Conservation (phyloP, 2,797 vertebrate genomes). For the Pseudochirops cupreus region DNA sequence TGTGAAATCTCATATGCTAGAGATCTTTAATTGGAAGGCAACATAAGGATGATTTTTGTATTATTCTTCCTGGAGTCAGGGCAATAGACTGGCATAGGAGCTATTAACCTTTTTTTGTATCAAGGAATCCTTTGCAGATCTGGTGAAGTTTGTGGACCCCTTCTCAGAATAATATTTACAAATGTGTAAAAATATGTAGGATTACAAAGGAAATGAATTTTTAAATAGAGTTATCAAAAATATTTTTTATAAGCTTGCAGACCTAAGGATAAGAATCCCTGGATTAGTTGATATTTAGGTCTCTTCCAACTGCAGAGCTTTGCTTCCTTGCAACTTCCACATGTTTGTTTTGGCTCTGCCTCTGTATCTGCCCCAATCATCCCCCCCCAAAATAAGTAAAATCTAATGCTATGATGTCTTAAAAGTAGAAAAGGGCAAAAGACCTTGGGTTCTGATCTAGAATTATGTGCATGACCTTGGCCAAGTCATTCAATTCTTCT, state of each 20-base stretch:
- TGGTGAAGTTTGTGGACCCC: neutral
- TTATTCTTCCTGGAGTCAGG: neutral
- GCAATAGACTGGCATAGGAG: neutral
- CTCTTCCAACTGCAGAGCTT: neutral
- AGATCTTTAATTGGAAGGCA: neutral
- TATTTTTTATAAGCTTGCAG: neutral
- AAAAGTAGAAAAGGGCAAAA: neutral
- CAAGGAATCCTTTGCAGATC: neutral
- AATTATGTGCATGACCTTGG: neutral
- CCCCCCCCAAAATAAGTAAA: neutral
- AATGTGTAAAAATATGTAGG: neutral
- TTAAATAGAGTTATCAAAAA: neutral
- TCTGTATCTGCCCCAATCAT: neutral
- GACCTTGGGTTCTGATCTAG: neutral
- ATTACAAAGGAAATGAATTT: neutral
- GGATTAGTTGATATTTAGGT: neutral
- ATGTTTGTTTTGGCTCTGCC: constrained; percentile 7
- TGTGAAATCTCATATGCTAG: neutral
- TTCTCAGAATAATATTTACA: neutral
- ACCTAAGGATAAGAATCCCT: neutral
- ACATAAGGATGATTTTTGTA: neutral
- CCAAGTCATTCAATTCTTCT: neutral
- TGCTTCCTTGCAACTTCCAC: constrained; percentile 24
- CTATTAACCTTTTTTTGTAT: neutral
- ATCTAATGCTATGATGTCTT: neutral